Evolutionary conservation across 2,797 vertebrate genomes (phyloP).

Genomic region (Etheostoma perlongum): DNA sequence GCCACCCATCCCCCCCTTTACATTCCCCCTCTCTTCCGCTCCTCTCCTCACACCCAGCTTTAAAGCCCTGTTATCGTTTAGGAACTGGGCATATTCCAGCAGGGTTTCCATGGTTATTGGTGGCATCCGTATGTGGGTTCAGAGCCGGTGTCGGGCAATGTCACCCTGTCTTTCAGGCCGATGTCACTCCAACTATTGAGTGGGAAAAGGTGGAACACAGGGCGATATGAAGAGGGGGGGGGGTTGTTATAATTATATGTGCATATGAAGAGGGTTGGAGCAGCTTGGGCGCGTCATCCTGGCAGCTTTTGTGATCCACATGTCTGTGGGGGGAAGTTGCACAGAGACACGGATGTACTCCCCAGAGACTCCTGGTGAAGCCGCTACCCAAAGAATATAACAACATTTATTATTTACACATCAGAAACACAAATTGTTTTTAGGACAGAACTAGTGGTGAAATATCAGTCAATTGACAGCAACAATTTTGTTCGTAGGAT

Average conservation of each 20-base stretch:
- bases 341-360: constrained; percentile 61
- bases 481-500: not conserved
- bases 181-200: constrained; percentile 70
- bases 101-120: constrained; percentile 81
- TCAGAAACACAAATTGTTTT: constrained; percentile 45
- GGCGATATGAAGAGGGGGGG: constrained; percentile 33
- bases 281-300: constrained; percentile 74
- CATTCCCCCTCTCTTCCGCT: constrained; percentile 46
- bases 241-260: constrained; percentile 79
- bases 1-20: constrained; percentile 60
- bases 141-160: constrained; percentile 62
- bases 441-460: not conserved
- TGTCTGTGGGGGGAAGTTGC: constrained; percentile 62
- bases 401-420: constrained; percentile 63
- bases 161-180: constrained; percentile 69
- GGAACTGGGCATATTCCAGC: constrained; percentile 58
- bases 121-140: constrained; percentile 68
- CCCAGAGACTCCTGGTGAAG: constrained; percentile 50
- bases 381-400: constrained; percentile 39
- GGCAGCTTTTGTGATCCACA: constrained; percentile 75
- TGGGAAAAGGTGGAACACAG: constrained; percentile 19
- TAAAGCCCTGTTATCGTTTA: constrained; percentile 65
- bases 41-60: constrained; percentile 53
- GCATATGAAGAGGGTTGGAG: constrained; percentile 79
- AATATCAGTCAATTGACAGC: not conserved